These are phyloP conservation scores for Psammodynastes pulverulentus DNA, from an alignment of 2,113 vertebrate genomes.

Conservation along the genomic window DNA sequence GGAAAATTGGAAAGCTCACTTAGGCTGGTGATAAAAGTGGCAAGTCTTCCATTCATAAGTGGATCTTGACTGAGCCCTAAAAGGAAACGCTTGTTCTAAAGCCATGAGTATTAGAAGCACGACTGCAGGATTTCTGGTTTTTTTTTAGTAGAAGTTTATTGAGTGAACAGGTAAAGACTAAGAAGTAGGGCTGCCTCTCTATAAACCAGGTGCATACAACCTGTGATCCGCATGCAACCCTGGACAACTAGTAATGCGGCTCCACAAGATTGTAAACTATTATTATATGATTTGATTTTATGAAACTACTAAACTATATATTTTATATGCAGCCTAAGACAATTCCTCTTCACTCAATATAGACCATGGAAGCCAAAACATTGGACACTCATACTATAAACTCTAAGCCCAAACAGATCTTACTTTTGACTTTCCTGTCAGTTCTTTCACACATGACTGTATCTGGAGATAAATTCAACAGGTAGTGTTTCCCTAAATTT, in stretches of 20 bases:
- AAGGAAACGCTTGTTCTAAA: background rate
- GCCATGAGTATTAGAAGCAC: background rate
- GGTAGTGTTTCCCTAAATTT: background rate
- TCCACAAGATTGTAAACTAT: background rate
- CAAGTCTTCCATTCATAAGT: background rate
- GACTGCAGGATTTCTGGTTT: background rate
- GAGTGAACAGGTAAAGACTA: background rate
- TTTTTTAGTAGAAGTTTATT: background rate
- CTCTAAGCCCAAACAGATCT: background rate
- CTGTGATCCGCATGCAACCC: background rate
- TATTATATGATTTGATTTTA: background rate
- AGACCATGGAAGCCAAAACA: background rate
- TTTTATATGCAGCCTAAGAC: background rate
- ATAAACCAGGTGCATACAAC: background rate
- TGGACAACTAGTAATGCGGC: background rate
- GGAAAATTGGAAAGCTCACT: background rate
- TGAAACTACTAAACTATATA: background rate
- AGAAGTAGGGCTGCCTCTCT: background rate
- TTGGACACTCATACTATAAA: background rate
- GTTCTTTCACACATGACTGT: background rate
- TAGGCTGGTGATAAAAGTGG: background rate
- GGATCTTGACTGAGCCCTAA: background rate
- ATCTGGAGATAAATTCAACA: background rate
- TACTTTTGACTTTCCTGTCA: background rate
- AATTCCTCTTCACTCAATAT: background rate